These are phyloP conservation scores for Apaloderma vittatum DNA, from an alignment of 2,113 vertebrate genomes.

Conservation along the genomic window DNA sequence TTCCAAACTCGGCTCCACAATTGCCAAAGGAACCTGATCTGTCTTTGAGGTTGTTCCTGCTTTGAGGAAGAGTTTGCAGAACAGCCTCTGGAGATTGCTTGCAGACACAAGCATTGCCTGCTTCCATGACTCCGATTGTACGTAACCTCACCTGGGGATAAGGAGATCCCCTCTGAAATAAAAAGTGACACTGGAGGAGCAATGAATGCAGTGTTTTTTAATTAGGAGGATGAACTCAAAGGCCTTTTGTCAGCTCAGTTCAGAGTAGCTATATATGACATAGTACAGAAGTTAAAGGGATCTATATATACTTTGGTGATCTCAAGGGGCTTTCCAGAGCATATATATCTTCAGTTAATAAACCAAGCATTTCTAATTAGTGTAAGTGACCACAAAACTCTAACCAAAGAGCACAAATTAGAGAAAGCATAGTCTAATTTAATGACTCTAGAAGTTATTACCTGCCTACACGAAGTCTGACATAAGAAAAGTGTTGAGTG, in stretches of 20 bases:
- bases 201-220: background rate
- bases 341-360: slow-evolving; percentile 20
- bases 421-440: slow-evolving; percentile 52
- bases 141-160: background rate
- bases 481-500: slow-evolving; percentile 38
- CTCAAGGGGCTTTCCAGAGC: background rate
- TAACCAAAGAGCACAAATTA: slow-evolving; percentile 51
- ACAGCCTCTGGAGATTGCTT: background rate
- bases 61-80: background rate
- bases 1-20: background rate
- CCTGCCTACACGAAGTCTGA: background rate
- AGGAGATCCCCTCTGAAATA: background rate
- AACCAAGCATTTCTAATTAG: slow-evolving; percentile 26
- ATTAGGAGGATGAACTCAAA: background rate
- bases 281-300: background rate
- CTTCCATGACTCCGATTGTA: background rate
- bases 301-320: background rate
- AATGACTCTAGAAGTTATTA: slow-evolving; percentile 64
- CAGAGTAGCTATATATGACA: background rate
- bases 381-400: slow-evolving; percentile 44
- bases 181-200: background rate
- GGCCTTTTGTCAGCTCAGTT: background rate
- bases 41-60: background rate
- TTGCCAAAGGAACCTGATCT: background rate
- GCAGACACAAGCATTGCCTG: fast-evolving